Conservation (phyloP, 2,113 vertebrate species). For the Eupsittula cactorum region DNA sequence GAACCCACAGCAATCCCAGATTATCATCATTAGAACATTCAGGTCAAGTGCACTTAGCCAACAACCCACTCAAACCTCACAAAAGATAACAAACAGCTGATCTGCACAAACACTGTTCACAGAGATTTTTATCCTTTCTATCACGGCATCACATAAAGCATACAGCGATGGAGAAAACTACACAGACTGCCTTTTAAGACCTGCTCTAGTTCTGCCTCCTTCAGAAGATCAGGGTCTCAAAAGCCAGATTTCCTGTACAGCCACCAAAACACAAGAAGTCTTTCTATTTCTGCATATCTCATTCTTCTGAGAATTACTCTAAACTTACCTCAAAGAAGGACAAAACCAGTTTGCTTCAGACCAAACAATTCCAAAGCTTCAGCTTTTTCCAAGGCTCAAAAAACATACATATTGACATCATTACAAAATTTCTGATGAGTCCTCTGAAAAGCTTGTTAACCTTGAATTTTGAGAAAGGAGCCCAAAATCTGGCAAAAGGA, state of each 20-base stretch:
- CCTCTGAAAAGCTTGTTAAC: background rate
- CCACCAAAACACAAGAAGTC: background rate
- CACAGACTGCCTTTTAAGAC: background rate
- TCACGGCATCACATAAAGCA: background rate
- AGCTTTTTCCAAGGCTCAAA: background rate
- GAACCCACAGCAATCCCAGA: constrained; percentile 9
- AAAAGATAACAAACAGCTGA: constrained; percentile 12
- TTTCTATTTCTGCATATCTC: background rate
- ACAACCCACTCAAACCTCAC: constrained; percentile 27
- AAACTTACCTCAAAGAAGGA: background rate
- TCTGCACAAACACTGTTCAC: background rate
- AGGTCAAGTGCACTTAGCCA: constrained; percentile 46
- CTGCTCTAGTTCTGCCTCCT: background rate
- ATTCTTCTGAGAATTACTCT: background rate
- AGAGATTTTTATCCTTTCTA: constrained; percentile 32
- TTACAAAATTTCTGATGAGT: background rate
- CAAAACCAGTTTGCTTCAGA: background rate
- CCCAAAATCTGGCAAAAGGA: background rate
- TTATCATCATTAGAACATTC: constrained; percentile 23
- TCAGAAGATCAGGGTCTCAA: background rate
- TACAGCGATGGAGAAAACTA: background rate
- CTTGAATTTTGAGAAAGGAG: background rate
- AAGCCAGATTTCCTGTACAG: background rate
- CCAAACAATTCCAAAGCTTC: background rate
- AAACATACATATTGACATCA: background rate